These are phyloP conservation scores for Antechinus stuartii DNA, from an alignment of 2,113 vertebrate genomes.

Conservation along the genomic window DNA sequence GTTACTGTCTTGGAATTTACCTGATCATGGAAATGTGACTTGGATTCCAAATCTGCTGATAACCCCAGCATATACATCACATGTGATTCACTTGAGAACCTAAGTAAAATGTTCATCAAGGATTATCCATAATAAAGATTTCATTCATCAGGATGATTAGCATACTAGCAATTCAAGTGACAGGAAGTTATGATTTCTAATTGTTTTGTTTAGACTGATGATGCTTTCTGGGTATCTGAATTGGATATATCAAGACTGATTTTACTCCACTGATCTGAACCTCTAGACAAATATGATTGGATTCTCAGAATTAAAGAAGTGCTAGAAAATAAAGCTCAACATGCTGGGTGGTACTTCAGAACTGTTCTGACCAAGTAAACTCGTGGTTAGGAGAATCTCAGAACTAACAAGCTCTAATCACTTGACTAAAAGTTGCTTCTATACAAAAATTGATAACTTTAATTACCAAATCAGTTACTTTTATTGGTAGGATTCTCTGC, in stretches of 20 bases:
- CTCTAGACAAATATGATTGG: conserved; percentile 94
- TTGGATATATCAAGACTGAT: conserved; percentile 97
- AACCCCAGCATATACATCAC: conserved; percentile 93
- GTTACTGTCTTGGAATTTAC: conserved; percentile 98
- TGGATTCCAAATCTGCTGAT: conserved; percentile 98
- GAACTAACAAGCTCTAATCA: not conserved
- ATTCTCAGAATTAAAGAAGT: conserved; percentile 6
- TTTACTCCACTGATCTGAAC: conserved; percentile 96
- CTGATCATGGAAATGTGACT: conserved; percentile 93
- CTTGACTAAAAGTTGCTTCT: not conserved
- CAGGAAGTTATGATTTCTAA: conserved; percentile 97
- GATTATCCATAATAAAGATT: conserved; percentile 93
- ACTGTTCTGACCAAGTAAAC: not conserved
- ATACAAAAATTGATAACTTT: not conserved
- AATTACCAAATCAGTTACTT: not conserved
- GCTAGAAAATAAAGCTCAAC: not conserved
- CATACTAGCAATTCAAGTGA: conserved; percentile 93
- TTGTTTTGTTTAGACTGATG: conserved; percentile 96
- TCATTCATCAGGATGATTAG: conserved; percentile 99
- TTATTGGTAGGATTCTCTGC: not conserved
- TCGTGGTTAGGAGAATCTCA: not conserved
- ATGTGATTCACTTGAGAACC: conserved; percentile 91
- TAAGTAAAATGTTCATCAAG: conserved; percentile 94
- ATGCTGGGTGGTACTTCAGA: not conserved
- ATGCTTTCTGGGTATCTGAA: conserved; percentile 96